phyloP scores from a whole-genome alignment of 2,888 invertebrate genomes.

The Drosophila flavopinicola region DNA sequence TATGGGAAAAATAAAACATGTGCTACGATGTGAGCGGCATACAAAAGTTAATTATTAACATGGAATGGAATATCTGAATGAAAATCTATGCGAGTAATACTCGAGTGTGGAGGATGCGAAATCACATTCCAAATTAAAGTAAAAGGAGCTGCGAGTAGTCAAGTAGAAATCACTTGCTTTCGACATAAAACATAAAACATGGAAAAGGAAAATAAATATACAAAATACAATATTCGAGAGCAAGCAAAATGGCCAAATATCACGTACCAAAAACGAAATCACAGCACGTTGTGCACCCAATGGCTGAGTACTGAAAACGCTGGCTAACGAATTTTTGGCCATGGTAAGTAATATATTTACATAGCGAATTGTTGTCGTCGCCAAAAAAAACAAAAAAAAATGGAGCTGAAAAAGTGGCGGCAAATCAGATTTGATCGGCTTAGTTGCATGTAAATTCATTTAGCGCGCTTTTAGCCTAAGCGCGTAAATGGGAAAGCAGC shows the following conservation, averaged over 20 bases:
- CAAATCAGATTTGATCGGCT: conserved; percentile 71
- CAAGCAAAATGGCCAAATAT: conserved; percentile 37
- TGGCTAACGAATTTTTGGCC: conserved; percentile 22
- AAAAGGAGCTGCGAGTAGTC: conserved; percentile 2
- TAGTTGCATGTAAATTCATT: conserved; percentile 68
- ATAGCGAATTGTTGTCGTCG: conserved; percentile 12
- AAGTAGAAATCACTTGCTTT: conserved; percentile 26
- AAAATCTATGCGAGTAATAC: background rate
- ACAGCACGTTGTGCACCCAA: conserved; percentile 32
- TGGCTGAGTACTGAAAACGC: conserved; percentile 11
- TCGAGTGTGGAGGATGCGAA: background rate
- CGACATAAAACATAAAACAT: conserved; percentile 25
- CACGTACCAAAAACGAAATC: conserved; percentile 62
- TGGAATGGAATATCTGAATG: conserved; percentile 10
- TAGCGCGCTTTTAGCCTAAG: conserved; percentile 55
- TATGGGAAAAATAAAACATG: conserved; percentile 35
- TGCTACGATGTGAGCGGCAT: conserved; percentile 51
- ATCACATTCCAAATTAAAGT: conserved; percentile 47
- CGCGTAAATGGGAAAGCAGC: conserved; percentile 28
- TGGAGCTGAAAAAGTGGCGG: conserved; percentile 17
- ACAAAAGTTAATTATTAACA: conserved; percentile 55
- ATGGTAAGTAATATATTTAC: conserved; percentile 37
- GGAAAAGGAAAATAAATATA: conserved; percentile 24
- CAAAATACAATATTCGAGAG: conserved; percentile 25
- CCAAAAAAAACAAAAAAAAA: too few species aligned